Base-by-base conservation (phyloP, 2,888 invertebrate genomes). In the Clanis bilineata region DNA sequence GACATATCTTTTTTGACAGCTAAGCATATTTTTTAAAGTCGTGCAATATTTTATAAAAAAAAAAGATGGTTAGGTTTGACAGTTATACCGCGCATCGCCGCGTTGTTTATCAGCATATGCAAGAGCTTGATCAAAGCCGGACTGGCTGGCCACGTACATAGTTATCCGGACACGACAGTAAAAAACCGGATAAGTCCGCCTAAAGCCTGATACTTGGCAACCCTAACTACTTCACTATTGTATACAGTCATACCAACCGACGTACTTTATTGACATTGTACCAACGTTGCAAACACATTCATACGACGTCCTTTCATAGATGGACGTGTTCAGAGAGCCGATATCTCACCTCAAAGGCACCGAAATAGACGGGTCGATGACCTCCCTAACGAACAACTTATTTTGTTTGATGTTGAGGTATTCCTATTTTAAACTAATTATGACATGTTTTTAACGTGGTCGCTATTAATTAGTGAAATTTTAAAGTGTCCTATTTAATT, bases 351-450 rank as follows among this genome's bases (percentile, higher is more conserved):
- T 82, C 80, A 80, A 77, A 78, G 73, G 63, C 61, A 76, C 78
- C 57, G 68, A 82, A 83, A 85, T 85, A 86, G 83, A 74, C 58
- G 63, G 82, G 70, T 79, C 80, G 63, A 69, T 68, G 76, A 77
- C 74, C 80, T 64, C 60, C 2, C 45, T 6, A 44, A 57, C 28
- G 36, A 6, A 22, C 38, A 56, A 21, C 41, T 44, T 18, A 18
- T 51, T 51, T 51, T 15, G 51, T 51, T 32, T 51, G 28, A 51
- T 51, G 51, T 28, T 32, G 23, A 41, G 39, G 39, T 39, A 39
- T 41, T 41, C 41, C 18, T 47, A 56, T 39, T 44, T 51, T 32
- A 7, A 51, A 32, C 28, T 32, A 51, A 51, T 32, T 51, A 32
- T 15, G 51, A 32, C 1, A 18, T 15, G 6, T 22, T 23, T 51